Evolutionary conservation across 1,140 invertebrate species (phyloP).

Genomic region (Zophobas atratus): DNA sequence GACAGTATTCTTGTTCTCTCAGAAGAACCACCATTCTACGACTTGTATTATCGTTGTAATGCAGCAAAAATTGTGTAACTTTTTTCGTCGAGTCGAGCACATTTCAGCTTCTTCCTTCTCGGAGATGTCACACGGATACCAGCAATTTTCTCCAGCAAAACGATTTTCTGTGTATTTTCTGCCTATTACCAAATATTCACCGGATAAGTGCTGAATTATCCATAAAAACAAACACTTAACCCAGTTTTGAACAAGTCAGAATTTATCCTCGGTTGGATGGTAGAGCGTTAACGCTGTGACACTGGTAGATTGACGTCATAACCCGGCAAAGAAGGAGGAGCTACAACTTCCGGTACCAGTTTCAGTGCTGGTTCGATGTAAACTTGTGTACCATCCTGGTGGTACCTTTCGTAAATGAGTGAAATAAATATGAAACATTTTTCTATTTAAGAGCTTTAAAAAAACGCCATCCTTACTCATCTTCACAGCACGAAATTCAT

Average conservation of each 20-base stretch:
- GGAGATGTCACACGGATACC: background rate
- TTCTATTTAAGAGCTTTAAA: too few relatives aligned
- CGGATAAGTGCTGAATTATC: conserved; percentile 17
- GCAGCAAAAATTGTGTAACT: too few relatives aligned
- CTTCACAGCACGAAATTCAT: too few relatives aligned
- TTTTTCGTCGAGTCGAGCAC: background rate
- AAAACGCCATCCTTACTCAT: too few relatives aligned
- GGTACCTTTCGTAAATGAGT: background rate
- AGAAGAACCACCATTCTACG: too few relatives aligned
- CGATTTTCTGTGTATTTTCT: conserved; percentile 7
- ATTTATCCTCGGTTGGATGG: conserved; percentile 40
- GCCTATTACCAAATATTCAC: conserved; percentile 30
- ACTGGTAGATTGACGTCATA: conserved; percentile 31
- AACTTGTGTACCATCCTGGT: conserved; percentile 26
- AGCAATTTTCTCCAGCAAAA: conserved; percentile 24
- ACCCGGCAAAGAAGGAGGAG: conserved; percentile 39
- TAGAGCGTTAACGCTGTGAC: conserved; percentile 31
- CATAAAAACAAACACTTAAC: conserved; percentile 35
- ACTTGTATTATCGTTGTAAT: too few relatives aligned
- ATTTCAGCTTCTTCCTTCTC: background rate
- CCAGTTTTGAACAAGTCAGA: conserved; percentile 25
- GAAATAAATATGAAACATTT: too few relatives aligned
- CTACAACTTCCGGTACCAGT: conserved; percentile 46
- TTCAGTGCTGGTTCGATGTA: conserved; percentile 41
- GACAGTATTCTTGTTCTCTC: too few relatives aligned